A percentile compares a stretch with the other conserved stretches of the same genome.
phyloP scores from a whole-genome alignment of 2,888 invertebrate species.

The Leptinotarsa tumamoca region DNA sequence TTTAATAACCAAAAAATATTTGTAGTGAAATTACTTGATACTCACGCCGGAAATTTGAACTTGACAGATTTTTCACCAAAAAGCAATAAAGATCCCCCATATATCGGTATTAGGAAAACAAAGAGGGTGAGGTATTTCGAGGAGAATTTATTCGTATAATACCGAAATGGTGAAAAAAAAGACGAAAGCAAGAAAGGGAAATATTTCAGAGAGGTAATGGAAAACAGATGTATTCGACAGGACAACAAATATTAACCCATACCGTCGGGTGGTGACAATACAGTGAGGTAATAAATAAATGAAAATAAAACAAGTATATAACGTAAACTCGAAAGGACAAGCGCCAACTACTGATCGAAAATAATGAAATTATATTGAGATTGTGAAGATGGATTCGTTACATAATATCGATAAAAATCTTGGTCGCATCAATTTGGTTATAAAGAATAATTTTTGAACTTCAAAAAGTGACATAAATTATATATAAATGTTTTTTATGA shows the following conservation, averaged over 20 bases:
- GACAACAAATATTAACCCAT: constrained; percentile 1
- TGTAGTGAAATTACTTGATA: no score
- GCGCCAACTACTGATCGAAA: no score
- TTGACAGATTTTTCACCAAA: no score
- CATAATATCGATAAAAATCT: no score
- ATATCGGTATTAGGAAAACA: not conserved
- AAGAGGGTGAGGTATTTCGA: not conserved
- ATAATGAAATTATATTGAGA: no score
- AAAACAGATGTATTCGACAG: constrained; percentile 57
- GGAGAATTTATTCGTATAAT: not conserved
- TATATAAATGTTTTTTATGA: no score
- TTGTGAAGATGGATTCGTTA: no score
- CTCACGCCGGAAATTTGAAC: no score
- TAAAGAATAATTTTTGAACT: no score
- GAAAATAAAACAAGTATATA: not conserved
- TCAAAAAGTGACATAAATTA: no score
- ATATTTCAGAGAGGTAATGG: constrained; percentile 55
- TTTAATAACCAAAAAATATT: no score
- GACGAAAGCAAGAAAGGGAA: constrained; percentile 47
- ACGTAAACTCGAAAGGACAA: not conserved
- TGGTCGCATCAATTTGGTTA: no score
- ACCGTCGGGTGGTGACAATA: not conserved
- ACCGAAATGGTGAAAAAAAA: constrained; percentile 24
- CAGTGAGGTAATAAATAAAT: not conserved
- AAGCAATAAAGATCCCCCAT: not conserved